Base-by-base conservation (phyloP, 1,140 invertebrate species). In the Anadara kagoshimensis region DNA sequence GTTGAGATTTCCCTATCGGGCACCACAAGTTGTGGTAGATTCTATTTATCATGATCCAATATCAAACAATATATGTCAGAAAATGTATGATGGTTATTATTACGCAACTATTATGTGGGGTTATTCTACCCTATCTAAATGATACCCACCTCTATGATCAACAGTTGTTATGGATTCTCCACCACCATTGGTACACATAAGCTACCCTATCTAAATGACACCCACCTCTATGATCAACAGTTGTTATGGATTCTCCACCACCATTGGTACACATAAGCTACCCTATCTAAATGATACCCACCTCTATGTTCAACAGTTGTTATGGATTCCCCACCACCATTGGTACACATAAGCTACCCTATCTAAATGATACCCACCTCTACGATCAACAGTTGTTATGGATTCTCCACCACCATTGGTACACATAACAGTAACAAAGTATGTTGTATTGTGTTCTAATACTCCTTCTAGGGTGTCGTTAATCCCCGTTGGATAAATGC, bases 371-470 rank as follows among this genome's bases (percentile, higher is more conserved):
- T 22, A 57, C 63, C 0, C 43, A 76, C 78, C 75, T 65, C 20
- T 71, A 7, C 44, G 20, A 18, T 79, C 78, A 36, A 64, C 49
- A 47, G 56, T 68, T 11, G 24, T 54, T 16, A 22, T 10, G 7
- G 22, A 36, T 41, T 67, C 47, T 5, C 80, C 78, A 12, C 65
- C 80, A 14, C 73, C 78, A 59, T 78, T 82, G 16, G 41, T 63
- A 78, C 80, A 82, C 26, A 58, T 77, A 41, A 79, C 53, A 16
- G 75, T 62, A 3, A 78, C 78, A 64, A 78, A 82, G 73, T 79
- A 82, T 16, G 66, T 75, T 3, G 41, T 41, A 44, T 79, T 78
- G 62, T 82, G 68, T 51, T 69, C 44, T 18, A 82, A 51, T 0
- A 72, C 26, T 10, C 69, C 72, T 45, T 68, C 70, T 24, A 82